Evolutionary conservation across 2,797 vertebrate species (phyloP), one percentile per base, ranked within the genome.

Genomic region (Sebastes alutus): DNA sequence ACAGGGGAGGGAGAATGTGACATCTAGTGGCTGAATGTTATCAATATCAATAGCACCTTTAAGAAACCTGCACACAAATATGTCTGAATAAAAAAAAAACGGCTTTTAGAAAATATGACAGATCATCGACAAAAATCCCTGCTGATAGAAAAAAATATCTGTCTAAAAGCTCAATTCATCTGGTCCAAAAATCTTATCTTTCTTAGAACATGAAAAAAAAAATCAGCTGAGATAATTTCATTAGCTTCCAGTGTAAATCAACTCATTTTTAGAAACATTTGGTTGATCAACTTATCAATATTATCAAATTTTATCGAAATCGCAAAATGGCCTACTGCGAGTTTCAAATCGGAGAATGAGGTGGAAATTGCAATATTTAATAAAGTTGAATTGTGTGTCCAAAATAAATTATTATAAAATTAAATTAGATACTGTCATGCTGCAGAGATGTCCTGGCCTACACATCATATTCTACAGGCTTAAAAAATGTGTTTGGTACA

Each of bases 351-450:
- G 5, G 38, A 42, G 38, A 14, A 42, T 42, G 38, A 14, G 38
- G 38, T 0, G 38, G 38, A 42, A 14, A 42, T 42, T 42, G 38
- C 38, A 42, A 42, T 42, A 42, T 42, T 42, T 42, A 38, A 0
- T 14, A 38, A 38, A 38, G 38, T 38, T 38, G 38, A 38, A 38
- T 0, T 38, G 38, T 38, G 38, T 38, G 38, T 42, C 38, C 38
- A 42, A 42, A 42, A 42, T 42, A 0, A 42, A 42, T 42, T 42
- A 42, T 42, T 0, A 42, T 42, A 42, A 42, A 42, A 6, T 42
- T 42, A 42, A 16, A 42, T 6, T 42, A 42, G 5, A 35, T 0
- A 0, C 1, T 13, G 35, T 38, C 5, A 0, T 38, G 35, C 12
- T 13, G 35, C 35, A 38, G 12, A 38, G 33, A 38, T 38, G 35